Percentiles rank a stretch among this genome's conserved stretches.
phyloP scores from a whole-genome alignment of 2,888 invertebrate genomes.

The Scaptomyza polygonia region DNA sequence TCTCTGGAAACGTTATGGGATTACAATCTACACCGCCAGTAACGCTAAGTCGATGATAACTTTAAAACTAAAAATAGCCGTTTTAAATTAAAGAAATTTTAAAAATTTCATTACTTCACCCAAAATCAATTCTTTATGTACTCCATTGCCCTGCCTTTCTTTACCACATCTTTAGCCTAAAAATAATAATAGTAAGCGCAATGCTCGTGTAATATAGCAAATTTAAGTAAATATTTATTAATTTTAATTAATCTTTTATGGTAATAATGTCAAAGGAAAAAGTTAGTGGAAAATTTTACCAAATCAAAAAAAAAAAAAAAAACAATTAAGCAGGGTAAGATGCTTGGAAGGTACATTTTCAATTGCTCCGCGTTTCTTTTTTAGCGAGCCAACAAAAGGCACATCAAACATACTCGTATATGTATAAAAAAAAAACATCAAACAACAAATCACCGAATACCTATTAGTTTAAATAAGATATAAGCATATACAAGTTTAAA shows the following conservation, averaged over 20 bases:
- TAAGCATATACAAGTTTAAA: conserved; percentile 43
- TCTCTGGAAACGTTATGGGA: conserved; percentile 64
- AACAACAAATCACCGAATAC: conserved; percentile 37
- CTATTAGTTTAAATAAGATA: conserved; percentile 52
- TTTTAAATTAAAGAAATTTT: conserved; percentile 50
- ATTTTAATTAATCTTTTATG: conserved; percentile 34
- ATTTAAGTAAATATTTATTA: conserved; percentile 42
- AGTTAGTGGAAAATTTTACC: conserved; percentile 3
- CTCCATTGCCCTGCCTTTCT: conserved; percentile 35
- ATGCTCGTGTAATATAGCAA: conserved; percentile 65
- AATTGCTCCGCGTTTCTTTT: conserved; percentile 22
- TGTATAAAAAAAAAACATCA: background rate
- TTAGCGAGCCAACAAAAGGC: conserved; percentile 31
- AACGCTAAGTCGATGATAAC: conserved; percentile 79
- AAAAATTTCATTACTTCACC: conserved; percentile 52
- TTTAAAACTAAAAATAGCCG: conserved; percentile 26
- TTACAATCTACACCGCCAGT: conserved; percentile 71
- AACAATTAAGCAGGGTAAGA: conserved; percentile 16
- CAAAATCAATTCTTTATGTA: conserved; percentile 24
- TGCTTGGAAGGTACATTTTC: conserved; percentile 23
- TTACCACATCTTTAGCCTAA: conserved; percentile 41
- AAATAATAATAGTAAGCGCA: conserved; percentile 53
- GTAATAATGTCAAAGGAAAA: conserved; percentile 17
- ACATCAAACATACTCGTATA: conserved; percentile 36
- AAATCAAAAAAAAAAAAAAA: conserved; percentile 2